These are phyloP conservation scores for Seladonia tumulorum DNA, from an alignment of 2,888 invertebrate species.

Conservation along the genomic window DNA sequence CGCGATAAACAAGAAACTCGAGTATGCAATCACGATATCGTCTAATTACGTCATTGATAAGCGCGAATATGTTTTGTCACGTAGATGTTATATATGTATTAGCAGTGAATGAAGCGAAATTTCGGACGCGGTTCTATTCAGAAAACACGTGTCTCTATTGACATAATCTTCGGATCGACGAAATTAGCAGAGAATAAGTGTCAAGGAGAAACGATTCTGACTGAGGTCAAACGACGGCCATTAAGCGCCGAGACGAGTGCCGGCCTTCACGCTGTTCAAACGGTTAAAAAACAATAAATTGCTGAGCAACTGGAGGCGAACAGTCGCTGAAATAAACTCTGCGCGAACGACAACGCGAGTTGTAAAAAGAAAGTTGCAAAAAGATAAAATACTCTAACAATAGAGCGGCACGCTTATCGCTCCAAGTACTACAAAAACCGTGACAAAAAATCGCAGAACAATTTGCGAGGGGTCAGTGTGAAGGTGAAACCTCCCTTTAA, in stretches of 20 bases:
- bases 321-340: not conserved
- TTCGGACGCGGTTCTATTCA: not conserved
- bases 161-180: not conserved
- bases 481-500: not conserved
- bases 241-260: not conserved
- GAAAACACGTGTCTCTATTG: slow-evolving; percentile 1
- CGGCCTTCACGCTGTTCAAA: slow-evolving; percentile 14
- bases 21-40: not conserved
- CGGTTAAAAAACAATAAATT: slow-evolving; percentile 25
- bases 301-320: not conserved
- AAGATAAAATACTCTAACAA: not conserved
- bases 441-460: not conserved
- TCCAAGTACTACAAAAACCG: too few relatives aligned
- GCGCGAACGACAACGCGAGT: not conserved
- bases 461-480: not conserved
- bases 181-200: slow-evolving; percentile 2
- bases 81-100: not conserved
- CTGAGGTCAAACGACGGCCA: slow-evolving; percentile 7
- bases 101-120: not conserved
- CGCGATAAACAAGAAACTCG: slow-evolving; percentile 1
- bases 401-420: not conserved
- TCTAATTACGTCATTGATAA: slow-evolving; percentile 44
- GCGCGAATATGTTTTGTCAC: not conserved
- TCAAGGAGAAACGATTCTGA: not conserved
- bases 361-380: not conserved